Percentiles rank a stretch among this genome's conserved stretches.
phyloP scores from a whole-genome alignment of 2,113 vertebrate species.

The Taurulus bubalis region DNA sequence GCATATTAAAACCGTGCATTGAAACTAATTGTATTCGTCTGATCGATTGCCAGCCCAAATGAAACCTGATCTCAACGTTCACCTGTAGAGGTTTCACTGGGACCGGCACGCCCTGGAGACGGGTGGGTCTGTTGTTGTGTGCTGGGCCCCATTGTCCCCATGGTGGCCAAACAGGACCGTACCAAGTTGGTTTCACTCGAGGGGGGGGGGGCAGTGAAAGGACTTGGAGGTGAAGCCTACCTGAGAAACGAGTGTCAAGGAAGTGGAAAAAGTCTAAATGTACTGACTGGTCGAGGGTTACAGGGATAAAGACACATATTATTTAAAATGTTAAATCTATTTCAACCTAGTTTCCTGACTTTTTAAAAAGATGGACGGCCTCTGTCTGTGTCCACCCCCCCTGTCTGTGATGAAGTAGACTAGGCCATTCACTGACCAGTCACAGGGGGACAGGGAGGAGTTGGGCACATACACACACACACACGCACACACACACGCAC shows the following conservation, averaged over 20 bases:
- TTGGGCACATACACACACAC: conserved; percentile 33
- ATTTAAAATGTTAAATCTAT: conserved; percentile 33
- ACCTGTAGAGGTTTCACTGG: conserved; percentile 53
- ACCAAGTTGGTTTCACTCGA: conserved; percentile 74
- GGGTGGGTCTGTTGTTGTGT: conserved; percentile 69
- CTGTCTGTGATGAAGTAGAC: conserved; percentile 39
- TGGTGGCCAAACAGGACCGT: conserved; percentile 70
- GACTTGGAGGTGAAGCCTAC: neutral
- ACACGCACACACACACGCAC: too few relatives aligned
- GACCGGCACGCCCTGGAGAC: conserved; percentile 73
- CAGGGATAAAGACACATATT: conserved; percentile 7
- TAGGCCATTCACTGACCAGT: conserved; percentile 54
- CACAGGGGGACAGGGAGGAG: conserved; percentile 66
- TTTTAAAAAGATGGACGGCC: neutral
- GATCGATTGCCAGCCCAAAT: neutral
- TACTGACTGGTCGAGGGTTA: neutral
- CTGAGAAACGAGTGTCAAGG: neutral
- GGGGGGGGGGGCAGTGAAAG: conserved; percentile 23
- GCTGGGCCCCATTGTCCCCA: conserved; percentile 74
- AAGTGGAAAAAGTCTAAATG: conserved; percentile 9
- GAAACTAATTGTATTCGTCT: neutral
- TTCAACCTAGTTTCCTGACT: conserved; percentile 28
- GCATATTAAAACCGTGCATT: neutral
- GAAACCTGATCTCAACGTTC: neutral
- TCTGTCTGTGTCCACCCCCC: conserved; percentile 6